Evolutionary conservation across 2,113 vertebrate genomes (phyloP), one percentile per base, ranked within the genome.

Genomic region (Lepidothrix coronata): DNA sequence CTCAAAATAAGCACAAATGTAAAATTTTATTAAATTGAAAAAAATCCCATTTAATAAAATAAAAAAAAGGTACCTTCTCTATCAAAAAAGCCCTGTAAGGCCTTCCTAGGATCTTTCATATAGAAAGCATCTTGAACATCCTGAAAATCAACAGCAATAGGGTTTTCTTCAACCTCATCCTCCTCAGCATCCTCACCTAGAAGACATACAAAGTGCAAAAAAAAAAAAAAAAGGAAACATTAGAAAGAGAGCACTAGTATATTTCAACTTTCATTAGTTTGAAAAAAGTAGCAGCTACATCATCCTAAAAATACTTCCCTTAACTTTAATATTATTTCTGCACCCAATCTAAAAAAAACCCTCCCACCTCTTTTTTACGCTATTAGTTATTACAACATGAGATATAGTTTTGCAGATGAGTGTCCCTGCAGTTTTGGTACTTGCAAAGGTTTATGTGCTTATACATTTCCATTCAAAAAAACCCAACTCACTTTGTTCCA

Each of bases 111-210:
- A 96, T 99, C 99, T 93, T 99, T 99, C 93, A 99, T 97, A 97
- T 99, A 99, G 44, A 99, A 99, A 4, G 99, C 99, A 94, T 99
- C 99, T 95, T 99, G 98, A 81, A 99, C 98, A 90, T 99, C 99
- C 12, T 99, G 99, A 97, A 99, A 99, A 93, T 99, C 99, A 24
- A 98, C 97, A 67, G 99, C 99, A 96, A 99, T 99, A 30, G 99
- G 99, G 89, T 99, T 99, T 97, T 99, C 99, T 95, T 99, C 99
- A n/a, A 98, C 98, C 57, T 99, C 99, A 51, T 99, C 99, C 68
- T 99, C 99, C 78, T 99, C 98, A 22, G 98, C 98, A 85, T 99
- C 99, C 80, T 99, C 99, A 31, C 96, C 99, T 99, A 91, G 16
- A 97, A 75, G 43, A 61, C 11, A 89, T 0, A 72, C 3, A 55